These are phyloP conservation scores for Dreissena polymorpha DNA, from an alignment of 1,140 invertebrate genomes.

Conservation along the genomic window DNA sequence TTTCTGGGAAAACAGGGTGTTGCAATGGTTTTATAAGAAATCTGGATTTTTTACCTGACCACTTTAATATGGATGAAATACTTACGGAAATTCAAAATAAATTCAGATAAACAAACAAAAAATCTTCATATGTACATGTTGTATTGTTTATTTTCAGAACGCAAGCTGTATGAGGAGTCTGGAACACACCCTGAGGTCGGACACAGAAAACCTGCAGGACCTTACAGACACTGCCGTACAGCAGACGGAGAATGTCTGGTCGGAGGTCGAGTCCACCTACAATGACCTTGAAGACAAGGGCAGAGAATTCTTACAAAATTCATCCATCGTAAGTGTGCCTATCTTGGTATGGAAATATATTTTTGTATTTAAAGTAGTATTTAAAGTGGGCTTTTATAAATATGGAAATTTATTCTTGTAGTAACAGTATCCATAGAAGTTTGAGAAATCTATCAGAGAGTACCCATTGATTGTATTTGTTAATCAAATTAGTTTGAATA, in stretches of 20 bases:
- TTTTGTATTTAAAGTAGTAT: neutral
- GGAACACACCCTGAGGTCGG: constrained; percentile 82
- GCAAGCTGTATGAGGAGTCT: constrained; percentile 85
- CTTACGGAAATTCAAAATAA: too few species aligned
- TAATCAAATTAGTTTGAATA: too few species aligned
- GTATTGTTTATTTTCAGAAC: constrained; percentile 77
- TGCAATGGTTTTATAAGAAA: too few species aligned
- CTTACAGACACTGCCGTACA: constrained; percentile 75
- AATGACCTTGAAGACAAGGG: constrained; percentile 84
- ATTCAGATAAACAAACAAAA: too few species aligned
- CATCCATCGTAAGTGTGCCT: constrained; percentile 82
- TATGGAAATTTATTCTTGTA: too few species aligned
- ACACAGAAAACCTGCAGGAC: constrained; percentile 81
- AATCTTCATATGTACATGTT: neutral
- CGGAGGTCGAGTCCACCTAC: constrained; percentile 72
- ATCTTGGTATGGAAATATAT: neutral
- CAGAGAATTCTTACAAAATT: constrained; percentile 86
- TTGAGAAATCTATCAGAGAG: too few species aligned
- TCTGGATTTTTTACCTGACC: too few species aligned
- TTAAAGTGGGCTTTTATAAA: neutral
- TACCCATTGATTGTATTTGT: too few species aligned
- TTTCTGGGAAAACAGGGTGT: too few species aligned
- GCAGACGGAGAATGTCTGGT: constrained; percentile 75
- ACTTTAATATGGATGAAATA: too few species aligned
- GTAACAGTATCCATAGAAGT: too few species aligned